phyloP scores from a whole-genome alignment of 2,888 invertebrate genomes.

The Eremobia ochroleuca region DNA sequence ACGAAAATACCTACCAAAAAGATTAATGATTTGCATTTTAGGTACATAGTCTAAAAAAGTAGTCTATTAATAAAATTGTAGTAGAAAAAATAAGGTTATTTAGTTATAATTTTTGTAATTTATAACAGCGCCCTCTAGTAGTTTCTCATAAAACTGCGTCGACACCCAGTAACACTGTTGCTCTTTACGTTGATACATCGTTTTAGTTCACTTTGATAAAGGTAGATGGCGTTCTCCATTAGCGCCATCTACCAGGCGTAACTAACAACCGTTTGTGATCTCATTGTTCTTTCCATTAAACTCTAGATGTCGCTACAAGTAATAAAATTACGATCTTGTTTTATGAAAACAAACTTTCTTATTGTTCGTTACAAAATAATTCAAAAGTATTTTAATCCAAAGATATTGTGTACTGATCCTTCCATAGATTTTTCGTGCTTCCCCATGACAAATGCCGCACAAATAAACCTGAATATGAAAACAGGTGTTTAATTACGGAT shows the following conservation, averaged over 20 bases:
- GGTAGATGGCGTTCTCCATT: slow-evolving; percentile 21
- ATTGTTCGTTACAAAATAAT: neutral
- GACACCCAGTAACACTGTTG: accelerated
- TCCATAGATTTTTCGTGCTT: neutral
- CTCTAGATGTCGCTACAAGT: slow-evolving; percentile 48
- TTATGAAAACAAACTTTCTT: neutral
- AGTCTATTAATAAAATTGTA: too few relatives aligned
- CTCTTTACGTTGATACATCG: too few relatives aligned
- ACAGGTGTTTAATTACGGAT: neutral
- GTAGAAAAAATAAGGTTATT: accelerated
- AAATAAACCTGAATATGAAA: neutral
- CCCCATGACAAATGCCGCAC: neutral
- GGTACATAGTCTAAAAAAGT: neutral
- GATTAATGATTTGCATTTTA: neutral
- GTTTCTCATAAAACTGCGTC: neutral
- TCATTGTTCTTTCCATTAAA: too few relatives aligned
- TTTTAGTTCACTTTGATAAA: neutral
- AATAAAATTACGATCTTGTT: neutral
- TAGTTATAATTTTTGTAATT: accelerated
- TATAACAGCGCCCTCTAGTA: slow-evolving; percentile 27
- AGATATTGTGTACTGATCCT: too few relatives aligned
- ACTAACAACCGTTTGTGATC: neutral
- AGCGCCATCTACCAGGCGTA: slow-evolving; percentile 31
- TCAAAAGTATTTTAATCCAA: neutral
- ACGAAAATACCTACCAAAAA: neutral